Conservation (phyloP, 2,888 invertebrate species). For the Aplocera efformata region DNA sequence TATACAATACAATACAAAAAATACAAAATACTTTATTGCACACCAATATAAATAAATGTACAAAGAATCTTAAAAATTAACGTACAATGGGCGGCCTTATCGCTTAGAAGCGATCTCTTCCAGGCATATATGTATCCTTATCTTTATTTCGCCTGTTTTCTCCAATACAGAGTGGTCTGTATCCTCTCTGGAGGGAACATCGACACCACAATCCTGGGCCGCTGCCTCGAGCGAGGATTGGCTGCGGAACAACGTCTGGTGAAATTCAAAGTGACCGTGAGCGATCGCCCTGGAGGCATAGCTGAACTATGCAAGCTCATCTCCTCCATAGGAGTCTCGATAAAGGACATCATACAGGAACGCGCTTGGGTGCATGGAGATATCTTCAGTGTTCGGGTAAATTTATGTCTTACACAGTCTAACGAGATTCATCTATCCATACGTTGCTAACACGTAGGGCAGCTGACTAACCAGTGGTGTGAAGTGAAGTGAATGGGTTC, state of each 20-base stretch:
- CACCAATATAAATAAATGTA: too few relatives aligned
- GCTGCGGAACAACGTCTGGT: slow-evolving; percentile 90
- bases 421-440: too few relatives aligned
- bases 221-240: slow-evolving; percentile 92
- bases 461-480: too few relatives aligned
- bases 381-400: slow-evolving; percentile 83
- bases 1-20: too few relatives aligned
- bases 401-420: slow-evolving; percentile 11
- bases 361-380: slow-evolving; percentile 96
- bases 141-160: not conserved
- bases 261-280: slow-evolving; percentile 82
- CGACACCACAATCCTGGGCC: slow-evolving; percentile 93
- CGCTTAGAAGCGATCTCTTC: too few relatives aligned
- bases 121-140: too few relatives aligned
- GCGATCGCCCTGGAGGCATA: slow-evolving; percentile 93
- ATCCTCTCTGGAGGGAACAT: slow-evolving; percentile 94
- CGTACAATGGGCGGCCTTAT: too few relatives aligned
- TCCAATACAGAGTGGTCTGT: slow-evolving; percentile 86
- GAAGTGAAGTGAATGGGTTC: too few relatives aligned
- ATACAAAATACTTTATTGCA: too few relatives aligned
- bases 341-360: slow-evolving; percentile 98
- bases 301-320: slow-evolving; percentile 90
- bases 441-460: too few relatives aligned
- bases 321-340: slow-evolving; percentile 89
- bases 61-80: too few relatives aligned